Conservation (phyloP, 2,888 invertebrate genomes). For the Tinea semifulvella region DNA sequence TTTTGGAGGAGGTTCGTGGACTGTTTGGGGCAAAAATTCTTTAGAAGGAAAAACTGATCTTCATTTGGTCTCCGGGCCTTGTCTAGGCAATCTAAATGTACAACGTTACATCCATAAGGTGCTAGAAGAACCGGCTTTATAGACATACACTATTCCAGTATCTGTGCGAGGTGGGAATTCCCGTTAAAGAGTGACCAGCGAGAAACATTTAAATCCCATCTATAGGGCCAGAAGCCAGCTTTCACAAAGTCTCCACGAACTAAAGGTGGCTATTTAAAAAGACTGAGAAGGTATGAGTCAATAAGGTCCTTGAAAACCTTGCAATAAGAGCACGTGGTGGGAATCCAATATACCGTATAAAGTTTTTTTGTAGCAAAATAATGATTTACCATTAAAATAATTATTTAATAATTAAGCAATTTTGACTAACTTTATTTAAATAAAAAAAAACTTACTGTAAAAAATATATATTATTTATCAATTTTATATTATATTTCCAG, state of each 20-base stretch:
- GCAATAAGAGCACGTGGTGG: neutral
- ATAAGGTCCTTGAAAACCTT: neutral
- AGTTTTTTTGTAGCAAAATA: neutral
- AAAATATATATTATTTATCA: too few relatives aligned
- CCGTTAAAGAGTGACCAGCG: neutral
- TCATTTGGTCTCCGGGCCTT: neutral
- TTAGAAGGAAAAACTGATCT: neutral
- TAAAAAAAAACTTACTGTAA: too few relatives aligned
- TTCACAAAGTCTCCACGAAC: neutral
- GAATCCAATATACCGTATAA: neutral
- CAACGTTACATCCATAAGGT: neutral
- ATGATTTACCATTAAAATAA: neutral
- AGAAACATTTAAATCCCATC: neutral
- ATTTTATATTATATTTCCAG: too few relatives aligned
- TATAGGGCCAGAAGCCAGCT: neutral
- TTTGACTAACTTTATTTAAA: neutral
- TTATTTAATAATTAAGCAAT: neutral
- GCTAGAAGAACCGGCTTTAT: neutral
- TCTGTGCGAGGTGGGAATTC: neutral
- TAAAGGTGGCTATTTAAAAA: neutral
- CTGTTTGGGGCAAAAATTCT: neutral
- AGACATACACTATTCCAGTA: neutral
- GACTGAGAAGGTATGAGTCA: neutral
- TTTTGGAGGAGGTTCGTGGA: neutral
- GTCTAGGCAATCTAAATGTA: neutral